These are phyloP conservation scores for fruit fly (Drosophila melanogaster) DNA, from an alignment of 1,140 invertebrate genomes.

Conservation along the genomic window Release_6_plus_ISO1_MT NT_033777.3:23553001-23553500, in stretches of 20 bases:
- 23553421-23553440: conserved; percentile 46
- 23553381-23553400: conserved; percentile 35
- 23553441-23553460: conserved; percentile 65
- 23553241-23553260: conserved; percentile 79
- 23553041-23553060: conserved; percentile 23
- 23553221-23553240: conserved; percentile 43
- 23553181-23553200: conserved; percentile 75
- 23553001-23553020: conserved; percentile 53
- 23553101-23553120: conserved; percentile 73
- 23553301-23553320: conserved; percentile 16
- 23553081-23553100: conserved; percentile 23
- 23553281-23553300: conserved; percentile 16
- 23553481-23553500: conserved; percentile 12
- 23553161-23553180: conserved; percentile 42
- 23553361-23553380: conserved; percentile 81
- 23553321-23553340: conserved; percentile 56
- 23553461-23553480: conserved; percentile 44
- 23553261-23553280: conserved; percentile 53
- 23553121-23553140: conserved; percentile 41
- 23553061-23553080: conserved; percentile 35
- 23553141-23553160: conserved; percentile 39
- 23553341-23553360: conserved; percentile 73
- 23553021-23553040: conserved; percentile 56
- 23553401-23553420: conserved; percentile 24
- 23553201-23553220: conserved; percentile 74